These are phyloP conservation scores for Stomatorhinus ivindoensis DNA, from an alignment of 2,113 vertebrate genomes.

Conservation along the genomic window DNA sequence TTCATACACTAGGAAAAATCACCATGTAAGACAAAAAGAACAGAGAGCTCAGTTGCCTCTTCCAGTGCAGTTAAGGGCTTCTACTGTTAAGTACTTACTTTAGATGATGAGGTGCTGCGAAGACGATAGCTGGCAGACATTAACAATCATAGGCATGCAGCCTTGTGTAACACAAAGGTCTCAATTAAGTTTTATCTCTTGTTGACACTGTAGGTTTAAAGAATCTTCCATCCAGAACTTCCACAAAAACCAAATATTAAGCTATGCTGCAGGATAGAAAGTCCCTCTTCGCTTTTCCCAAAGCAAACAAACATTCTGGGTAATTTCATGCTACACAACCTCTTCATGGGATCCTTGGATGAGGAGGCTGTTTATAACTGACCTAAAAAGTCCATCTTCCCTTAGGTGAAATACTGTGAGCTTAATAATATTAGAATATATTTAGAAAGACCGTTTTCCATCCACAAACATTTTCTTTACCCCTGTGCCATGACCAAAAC, in stretches of 20 bases:
- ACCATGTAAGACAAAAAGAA: background rate
- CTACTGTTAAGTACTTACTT: background rate
- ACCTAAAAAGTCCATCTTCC: slow-evolving; percentile 5
- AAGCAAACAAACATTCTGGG: background rate
- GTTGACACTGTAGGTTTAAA: background rate
- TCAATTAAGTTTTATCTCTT: background rate
- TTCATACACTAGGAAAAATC: background rate
- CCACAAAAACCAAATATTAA: background rate
- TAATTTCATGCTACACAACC: background rate
- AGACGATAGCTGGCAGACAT: background rate
- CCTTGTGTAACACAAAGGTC: background rate
- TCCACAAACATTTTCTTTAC: background rate
- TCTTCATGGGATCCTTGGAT: background rate
- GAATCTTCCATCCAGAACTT: background rate
- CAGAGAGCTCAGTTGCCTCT: background rate
- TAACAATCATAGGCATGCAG: background rate
- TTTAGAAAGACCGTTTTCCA: background rate
- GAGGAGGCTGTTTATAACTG: background rate
- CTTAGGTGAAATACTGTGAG: background rate
- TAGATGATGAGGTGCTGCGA: background rate
- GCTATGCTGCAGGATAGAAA: background rate
- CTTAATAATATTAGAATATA: background rate
- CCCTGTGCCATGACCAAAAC: background rate
- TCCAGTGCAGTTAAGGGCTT: background rate
- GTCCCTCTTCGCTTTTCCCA: background rate